Conservation (phyloP, 2,113 vertebrate genomes). For the Gopherus evgoodei region DNA sequence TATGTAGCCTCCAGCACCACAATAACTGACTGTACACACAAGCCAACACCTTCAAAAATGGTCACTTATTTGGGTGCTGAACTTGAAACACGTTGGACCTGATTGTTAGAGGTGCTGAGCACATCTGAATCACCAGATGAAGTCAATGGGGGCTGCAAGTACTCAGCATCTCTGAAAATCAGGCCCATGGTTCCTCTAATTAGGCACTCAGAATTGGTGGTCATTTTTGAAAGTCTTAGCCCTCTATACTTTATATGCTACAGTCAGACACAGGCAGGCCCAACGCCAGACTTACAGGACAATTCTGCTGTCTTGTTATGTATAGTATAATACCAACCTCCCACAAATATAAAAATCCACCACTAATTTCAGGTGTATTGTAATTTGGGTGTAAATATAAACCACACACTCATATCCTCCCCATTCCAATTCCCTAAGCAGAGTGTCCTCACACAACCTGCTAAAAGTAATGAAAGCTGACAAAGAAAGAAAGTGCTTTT, state of each 20-base stretch:
- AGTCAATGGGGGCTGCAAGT: neutral
- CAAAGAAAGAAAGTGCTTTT: conserved; percentile 63
- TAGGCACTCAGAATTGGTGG: accelerated
- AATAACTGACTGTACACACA: neutral
- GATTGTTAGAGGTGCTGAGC: neutral
- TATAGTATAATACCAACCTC: conserved; percentile 40
- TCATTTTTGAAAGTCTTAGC: neutral
- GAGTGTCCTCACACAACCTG: conserved; percentile 56
- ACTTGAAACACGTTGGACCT: neutral
- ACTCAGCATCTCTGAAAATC: neutral
- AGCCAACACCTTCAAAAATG: neutral
- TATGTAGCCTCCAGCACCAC: neutral
- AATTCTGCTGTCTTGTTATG: conserved; percentile 41
- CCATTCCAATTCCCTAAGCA: conserved; percentile 35
- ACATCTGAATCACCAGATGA: neutral
- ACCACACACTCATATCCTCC: neutral
- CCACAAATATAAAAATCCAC: conserved; percentile 51
- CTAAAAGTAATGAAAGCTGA: conserved; percentile 69
- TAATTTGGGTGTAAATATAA: conserved; percentile 43
- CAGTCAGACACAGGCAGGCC: neutral
- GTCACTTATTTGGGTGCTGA: neutral
- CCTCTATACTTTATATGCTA: neutral
- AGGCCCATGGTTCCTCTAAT: neutral
- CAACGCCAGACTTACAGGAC: neutral
- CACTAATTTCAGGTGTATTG: conserved; percentile 39